These are phyloP conservation scores for Eidolon helvum DNA, from an alignment of 2,113 vertebrate genomes.

Conservation along the genomic window DNA sequence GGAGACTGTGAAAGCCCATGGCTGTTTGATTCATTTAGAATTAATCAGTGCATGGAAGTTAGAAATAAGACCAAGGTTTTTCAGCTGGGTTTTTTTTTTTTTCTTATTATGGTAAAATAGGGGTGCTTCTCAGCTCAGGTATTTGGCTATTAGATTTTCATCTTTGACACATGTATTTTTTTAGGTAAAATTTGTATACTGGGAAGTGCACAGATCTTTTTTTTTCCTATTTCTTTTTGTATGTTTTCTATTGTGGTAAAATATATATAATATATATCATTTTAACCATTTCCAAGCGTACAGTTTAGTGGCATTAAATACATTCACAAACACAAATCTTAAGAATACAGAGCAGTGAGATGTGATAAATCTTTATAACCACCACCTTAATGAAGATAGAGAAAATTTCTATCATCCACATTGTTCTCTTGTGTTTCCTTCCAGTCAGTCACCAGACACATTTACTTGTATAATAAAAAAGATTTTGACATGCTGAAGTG, in stretches of 20 bases:
- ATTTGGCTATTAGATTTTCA: background rate
- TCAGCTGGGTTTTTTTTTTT: background rate
- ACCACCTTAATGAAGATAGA: background rate
- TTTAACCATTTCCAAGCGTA: too few relatives aligned
- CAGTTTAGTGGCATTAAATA: too few relatives aligned
- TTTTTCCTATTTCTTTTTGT: too few relatives aligned
- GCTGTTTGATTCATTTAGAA: background rate
- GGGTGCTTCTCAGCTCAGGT: background rate
- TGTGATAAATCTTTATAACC: background rate
- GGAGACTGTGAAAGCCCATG: background rate
- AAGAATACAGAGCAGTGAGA: background rate
- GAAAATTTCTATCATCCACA: background rate
- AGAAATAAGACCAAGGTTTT: background rate
- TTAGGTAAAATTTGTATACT: background rate
- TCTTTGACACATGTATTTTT: constrained; percentile 16
- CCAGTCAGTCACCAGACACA: background rate
- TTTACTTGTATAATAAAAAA: background rate
- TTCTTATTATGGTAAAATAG: background rate
- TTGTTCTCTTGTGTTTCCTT: background rate
- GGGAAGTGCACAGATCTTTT: background rate
- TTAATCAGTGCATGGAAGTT: background rate
- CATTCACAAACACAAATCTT: too few relatives aligned
- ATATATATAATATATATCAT: too few relatives aligned
- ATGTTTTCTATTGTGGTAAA: too few relatives aligned
- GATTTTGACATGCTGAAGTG: background rate